Conservation (phyloP, 2,113 vertebrate genomes). For the Asarcornis scutulata region DNA sequence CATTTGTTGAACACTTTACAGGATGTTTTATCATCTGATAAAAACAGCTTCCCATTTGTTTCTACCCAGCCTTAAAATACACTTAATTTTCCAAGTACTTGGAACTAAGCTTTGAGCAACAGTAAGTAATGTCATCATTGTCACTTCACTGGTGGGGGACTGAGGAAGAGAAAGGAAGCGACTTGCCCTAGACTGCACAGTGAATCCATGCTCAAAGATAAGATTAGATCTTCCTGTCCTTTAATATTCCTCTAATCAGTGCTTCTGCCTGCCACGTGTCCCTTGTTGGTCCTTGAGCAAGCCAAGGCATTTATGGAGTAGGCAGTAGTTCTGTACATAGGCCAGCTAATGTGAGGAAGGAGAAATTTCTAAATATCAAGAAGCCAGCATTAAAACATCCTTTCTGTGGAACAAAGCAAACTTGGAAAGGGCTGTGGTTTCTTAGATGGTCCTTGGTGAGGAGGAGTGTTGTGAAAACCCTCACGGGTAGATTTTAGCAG, state of each 20-base stretch:
- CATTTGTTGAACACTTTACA: not conserved
- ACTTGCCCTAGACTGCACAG: not conserved
- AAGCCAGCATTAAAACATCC: not conserved
- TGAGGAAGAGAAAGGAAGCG: not conserved
- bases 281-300: not conserved
- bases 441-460: not conserved
- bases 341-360: not conserved
- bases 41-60: not conserved
- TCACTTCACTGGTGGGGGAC: not conserved
- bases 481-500: not conserved
- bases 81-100: not conserved
- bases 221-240: not conserved
- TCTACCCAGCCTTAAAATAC: not conserved
- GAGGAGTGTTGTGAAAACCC: not conserved
- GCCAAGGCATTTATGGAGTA: fast-evolving
- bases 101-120: not conserved
- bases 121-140: not conserved
- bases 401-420: not conserved
- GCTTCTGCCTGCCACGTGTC: not conserved
- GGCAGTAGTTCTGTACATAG: too few relatives aligned
- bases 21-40: not conserved
- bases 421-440: not conserved
- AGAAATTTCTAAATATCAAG: not conserved
- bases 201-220: not conserved
- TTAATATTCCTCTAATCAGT: not conserved